Evolutionary conservation across 2,888 invertebrate genomes (phyloP), one percentile per base, ranked within the genome.

Genomic region (Ophion ellenae): DNA sequence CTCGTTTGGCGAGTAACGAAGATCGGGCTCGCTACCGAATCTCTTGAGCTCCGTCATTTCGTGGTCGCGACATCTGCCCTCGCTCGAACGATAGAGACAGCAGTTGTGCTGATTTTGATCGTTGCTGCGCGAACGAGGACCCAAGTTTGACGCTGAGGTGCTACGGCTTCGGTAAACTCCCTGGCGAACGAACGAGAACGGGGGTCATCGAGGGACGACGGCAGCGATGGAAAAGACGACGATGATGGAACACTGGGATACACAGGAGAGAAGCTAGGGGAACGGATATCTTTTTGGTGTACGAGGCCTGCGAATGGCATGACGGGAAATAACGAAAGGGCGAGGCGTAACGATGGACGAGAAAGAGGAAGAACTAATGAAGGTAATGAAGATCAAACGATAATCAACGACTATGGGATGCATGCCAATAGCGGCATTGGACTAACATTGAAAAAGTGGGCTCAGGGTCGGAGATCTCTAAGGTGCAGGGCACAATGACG

Each of bases 11-110:
- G 92, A 91, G 86, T 89, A 94, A 20, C 94, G 92, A 59, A 97
- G 94, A 93, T 97, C 97, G 24, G 97, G 97, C 92, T 97, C 97
- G 74, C 97, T 97, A 74, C 96, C 97, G 92, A 96, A 97, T 89
- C 95, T 94, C 92, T 96, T 96, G 83, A 95, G 91, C 91, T 95
- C 91, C 87, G 90, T 84, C 91, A 91, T 90, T 66, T 91, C 91
- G 84, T 77, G 90, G 91, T 85, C 92, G 90, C 87, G 93, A 91
- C 79, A 94, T 92, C 64, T 92, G 61, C 90, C 82, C 53, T 91
- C 89, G 17, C 89, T 82, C 63, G 82, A 81, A 7, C 88, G 90
- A 74, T 90, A 89, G 0, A 75, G 63, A 73, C 91, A 90, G 69
- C 90, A 91, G 14, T 89, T 88, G 10, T 80, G 84, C 63, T 86